Base-by-base conservation (phyloP, 2,113 vertebrate genomes). In the Prionailurus viverrinus region DNA sequence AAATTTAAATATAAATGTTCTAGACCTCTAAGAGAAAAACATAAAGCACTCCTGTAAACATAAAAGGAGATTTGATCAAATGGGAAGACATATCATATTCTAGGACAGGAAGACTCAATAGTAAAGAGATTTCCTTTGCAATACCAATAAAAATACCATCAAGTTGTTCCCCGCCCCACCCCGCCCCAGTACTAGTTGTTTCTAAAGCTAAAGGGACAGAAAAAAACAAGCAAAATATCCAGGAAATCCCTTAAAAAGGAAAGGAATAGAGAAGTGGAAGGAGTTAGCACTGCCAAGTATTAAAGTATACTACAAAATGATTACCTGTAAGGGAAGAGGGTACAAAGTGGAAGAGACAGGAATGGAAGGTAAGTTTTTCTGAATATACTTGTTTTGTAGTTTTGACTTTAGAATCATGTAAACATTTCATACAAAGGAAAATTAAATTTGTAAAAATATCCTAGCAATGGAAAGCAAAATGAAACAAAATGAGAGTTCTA, bases 1-100 rank as follows among this genome's bases (percentile, higher is more conserved):
- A 86, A 66, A 66, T 21, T 69, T 91, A 58, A 81, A 92, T 82
- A 83, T 13, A 92, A 92, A 92, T 82, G 61, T 51, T 94, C 8
- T 36, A 65, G 66, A 78, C 0, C 0, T 78, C 5, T 78, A 89
- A 94, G 65, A 68, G 78, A 53, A 61, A 41, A 53, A 66, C 12
- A 71, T 19, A 36, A 80, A 73, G 7, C 23, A 18, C 23, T 79
- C 29, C 18, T 61, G 15, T 18, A 48, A 83, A 96, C 7, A 71
- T 19, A 90, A 91, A 69, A 84, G 65, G 33, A 89, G 16, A 58
- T 33, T 48, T 58, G 12, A 51, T 41, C 16, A 29, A 96, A 63
- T 36, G 23, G 45, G 78, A 76, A 97, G 29, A 91, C 10, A 31
- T 31, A 10, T 11, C 2, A 33, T 58, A 48, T 41, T 83, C 76